Conservation (phyloP, 2,888 invertebrate species). For the Caenorhabditis uteleia region DNA sequence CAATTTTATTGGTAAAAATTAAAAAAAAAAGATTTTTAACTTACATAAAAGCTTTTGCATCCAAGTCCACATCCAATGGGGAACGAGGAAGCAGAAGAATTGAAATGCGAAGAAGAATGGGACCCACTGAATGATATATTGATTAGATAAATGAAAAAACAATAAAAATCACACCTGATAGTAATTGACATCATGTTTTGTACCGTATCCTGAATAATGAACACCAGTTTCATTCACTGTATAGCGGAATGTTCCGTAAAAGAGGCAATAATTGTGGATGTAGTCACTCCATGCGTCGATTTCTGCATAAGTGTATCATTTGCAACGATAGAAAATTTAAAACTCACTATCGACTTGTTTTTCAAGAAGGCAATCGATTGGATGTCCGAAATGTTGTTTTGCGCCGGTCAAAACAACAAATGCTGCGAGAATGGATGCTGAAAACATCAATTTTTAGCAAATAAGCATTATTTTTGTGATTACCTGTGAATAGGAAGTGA, state of each 20-base stretch:
- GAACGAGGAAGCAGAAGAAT: slow-evolving; percentile 34
- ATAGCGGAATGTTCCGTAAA: slow-evolving; percentile 39
- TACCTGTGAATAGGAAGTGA: slow-evolving; percentile 16
- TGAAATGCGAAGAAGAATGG: slow-evolving; percentile 41
- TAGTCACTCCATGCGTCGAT: slow-evolving; percentile 33
- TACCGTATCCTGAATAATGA: slow-evolving; percentile 13
- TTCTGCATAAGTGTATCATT: slow-evolving; percentile 4
- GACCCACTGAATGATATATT: slow-evolving; percentile 39
- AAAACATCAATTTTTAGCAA: not conserved
- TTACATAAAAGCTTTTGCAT: slow-evolving; percentile 36
- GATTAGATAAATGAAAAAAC: too few species aligned
- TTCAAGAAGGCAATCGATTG: slow-evolving; percentile 40
- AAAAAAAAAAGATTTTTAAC: too few species aligned
- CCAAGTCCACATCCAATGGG: slow-evolving; percentile 36
- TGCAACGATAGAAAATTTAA: not conserved
- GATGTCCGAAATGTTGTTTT: slow-evolving; percentile 44
- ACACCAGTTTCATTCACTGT: slow-evolving; percentile 4
- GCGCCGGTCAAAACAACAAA: slow-evolving; percentile 35
- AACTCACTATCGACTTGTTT: slow-evolving; percentile 27
- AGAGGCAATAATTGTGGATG: slow-evolving; percentile 33
- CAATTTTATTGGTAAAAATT: too few species aligned
- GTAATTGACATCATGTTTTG: slow-evolving; percentile 18
- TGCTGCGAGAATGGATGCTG: slow-evolving; percentile 25
- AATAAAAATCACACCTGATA: slow-evolving; percentile 11
- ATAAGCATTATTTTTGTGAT: too few species aligned